A percentile compares a stretch with the other conserved stretches of the same genome.
Evolutionary conservation across 2,113 vertebrate genomes (phyloP).

Genomic region (Lathamus discolor): DNA sequence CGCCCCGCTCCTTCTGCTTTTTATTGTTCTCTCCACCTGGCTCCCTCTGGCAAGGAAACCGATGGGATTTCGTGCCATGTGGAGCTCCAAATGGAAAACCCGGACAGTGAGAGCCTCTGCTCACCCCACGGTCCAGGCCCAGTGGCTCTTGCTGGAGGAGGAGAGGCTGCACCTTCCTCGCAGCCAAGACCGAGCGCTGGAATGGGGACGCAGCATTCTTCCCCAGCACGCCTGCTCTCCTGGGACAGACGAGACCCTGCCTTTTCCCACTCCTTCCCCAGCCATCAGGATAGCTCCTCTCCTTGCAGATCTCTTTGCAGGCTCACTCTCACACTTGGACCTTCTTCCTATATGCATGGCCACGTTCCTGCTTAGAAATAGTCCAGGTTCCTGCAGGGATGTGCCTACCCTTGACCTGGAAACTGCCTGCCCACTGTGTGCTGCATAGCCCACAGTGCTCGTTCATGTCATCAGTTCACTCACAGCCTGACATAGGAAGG

Average conservation of each 20-base stretch:
- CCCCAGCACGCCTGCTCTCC: slow-evolving; percentile 41
- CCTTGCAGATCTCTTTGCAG: not conserved
- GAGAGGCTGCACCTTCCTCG: slow-evolving; percentile 45
- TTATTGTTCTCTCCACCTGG: slow-evolving; percentile 66
- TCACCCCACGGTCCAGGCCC: not conserved
- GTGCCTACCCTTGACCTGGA: not conserved
- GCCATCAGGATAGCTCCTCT: not conserved
- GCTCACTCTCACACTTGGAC: not conserved
- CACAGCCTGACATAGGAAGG: fast-evolving
- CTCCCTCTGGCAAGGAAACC: slow-evolving; percentile 47
- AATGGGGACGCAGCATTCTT: slow-evolving; percentile 15
- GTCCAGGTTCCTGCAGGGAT: not conserved
- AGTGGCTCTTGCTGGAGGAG: slow-evolving; percentile 38
- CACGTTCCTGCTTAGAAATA: not conserved
- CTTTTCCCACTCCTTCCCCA: slow-evolving; percentile 28
- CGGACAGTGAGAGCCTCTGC: not conserved
- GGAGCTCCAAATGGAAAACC: slow-evolving; percentile 52
- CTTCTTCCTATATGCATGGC: fast-evolving
- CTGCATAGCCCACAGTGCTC: not conserved
- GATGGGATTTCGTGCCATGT: slow-evolving; percentile 27
- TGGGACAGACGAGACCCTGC: slow-evolving; percentile 18
- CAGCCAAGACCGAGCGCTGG: slow-evolving; percentile 23
- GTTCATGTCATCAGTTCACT: fast-evolving
- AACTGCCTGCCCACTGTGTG: not conserved
- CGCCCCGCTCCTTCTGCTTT: slow-evolving; percentile 49